Evolutionary conservation across 2,888 invertebrate genomes (phyloP).

Genomic region (Hermaeophaga mercurialis): DNA sequence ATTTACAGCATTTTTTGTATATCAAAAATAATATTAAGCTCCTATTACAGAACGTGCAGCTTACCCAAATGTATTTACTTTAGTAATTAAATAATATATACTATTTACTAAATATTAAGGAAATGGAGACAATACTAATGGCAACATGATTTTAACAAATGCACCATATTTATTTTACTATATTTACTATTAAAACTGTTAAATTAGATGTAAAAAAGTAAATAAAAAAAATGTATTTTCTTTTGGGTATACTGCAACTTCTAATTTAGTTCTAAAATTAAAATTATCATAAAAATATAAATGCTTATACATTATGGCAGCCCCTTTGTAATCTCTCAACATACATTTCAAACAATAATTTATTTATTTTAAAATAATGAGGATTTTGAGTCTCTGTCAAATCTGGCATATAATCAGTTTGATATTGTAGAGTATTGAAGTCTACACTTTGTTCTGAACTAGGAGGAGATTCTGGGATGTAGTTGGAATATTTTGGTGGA

Average conservation of each 20-base stretch:
- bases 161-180: too few species aligned
- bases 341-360: conserved; percentile 83
- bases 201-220: too few species aligned
- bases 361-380: conserved; percentile 84
- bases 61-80: too few species aligned
- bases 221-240: too few species aligned
- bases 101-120: too few species aligned
- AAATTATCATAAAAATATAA: neutral
- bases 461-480: conserved; percentile 51
- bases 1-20: neutral
- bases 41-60: neutral
- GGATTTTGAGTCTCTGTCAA: conserved; percentile 78
- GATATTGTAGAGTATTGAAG: conserved; percentile 63
- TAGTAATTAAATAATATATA: too few species aligned
- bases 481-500: conserved; percentile 43
- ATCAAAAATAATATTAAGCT: neutral
- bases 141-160: too few species aligned
- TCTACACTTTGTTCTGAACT: conserved; percentile 51
- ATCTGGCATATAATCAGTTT: conserved; percentile 82
- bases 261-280: neutral
- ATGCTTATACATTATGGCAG: conserved; percentile 39
- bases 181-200: too few species aligned
- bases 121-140: too few species aligned
- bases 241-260: neutral
- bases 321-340: conserved; percentile 76